These are phyloP conservation scores for Gonioctena quinquepunctata DNA, from an alignment of 1,140 invertebrate species.

Conservation along the genomic window DNA sequence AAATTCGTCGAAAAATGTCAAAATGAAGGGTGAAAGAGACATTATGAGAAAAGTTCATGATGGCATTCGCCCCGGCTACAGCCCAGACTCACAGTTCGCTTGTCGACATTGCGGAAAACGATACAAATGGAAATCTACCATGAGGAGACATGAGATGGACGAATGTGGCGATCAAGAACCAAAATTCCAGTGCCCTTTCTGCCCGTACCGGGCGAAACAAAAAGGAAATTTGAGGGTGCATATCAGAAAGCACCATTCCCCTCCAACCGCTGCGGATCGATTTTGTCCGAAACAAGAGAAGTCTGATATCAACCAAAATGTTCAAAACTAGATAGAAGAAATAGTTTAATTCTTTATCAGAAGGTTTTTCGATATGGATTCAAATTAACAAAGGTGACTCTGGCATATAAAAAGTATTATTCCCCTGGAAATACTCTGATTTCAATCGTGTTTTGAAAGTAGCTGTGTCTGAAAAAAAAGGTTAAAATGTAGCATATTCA, in stretches of 20 bases:
- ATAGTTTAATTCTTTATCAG: too few relatives aligned
- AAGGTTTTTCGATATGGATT: too few relatives aligned
- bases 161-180: slow-evolving; percentile 86
- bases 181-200: slow-evolving; percentile 79
- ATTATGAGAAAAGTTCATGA: slow-evolving; percentile 49
- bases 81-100: slow-evolving; percentile 70
- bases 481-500: too few relatives aligned
- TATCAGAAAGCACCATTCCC: slow-evolving; percentile 71
- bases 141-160: slow-evolving; percentile 80
- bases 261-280: background rate
- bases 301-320: slow-evolving; percentile 19
- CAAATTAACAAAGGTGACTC: too few relatives aligned
- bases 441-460: too few relatives aligned
- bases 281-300: background rate
- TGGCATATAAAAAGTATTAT: too few relatives aligned
- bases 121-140: slow-evolving; percentile 81
- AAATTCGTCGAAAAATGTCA: slow-evolving; percentile 26
- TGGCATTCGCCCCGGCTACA: slow-evolving; percentile 53
- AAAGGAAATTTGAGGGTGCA: slow-evolving; percentile 81
- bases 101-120: slow-evolving; percentile 79
- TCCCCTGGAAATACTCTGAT: too few relatives aligned
- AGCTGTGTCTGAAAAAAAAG: too few relatives aligned
- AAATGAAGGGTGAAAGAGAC: slow-evolving; percentile 36
- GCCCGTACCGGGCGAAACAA: slow-evolving; percentile 78
- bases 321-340: slow-evolving; percentile 16